These are phyloP conservation scores for Nyctibius bracteatus DNA, from an alignment of 2,113 vertebrate genomes.

Conservation along the genomic window DNA sequence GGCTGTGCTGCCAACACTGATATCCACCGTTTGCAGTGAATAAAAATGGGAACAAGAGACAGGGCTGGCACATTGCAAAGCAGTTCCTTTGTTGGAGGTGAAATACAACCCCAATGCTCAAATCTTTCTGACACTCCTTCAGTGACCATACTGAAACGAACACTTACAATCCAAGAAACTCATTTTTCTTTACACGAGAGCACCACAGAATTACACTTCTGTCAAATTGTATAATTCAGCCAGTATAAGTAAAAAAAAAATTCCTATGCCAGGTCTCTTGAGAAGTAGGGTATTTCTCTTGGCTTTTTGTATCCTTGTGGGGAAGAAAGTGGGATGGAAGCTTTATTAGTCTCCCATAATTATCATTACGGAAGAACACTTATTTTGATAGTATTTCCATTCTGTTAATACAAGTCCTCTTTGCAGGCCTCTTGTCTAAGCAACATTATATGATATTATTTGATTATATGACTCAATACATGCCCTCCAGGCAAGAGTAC, in stretches of 20 bases:
- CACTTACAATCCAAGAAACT: background rate
- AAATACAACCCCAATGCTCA: background rate
- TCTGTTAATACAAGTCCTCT: background rate
- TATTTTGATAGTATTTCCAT: background rate
- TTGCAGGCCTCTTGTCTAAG: background rate
- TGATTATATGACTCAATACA: accelerated
- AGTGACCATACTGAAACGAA: background rate
- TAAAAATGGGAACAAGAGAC: background rate
- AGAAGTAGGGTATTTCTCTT: background rate
- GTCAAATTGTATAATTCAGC: background rate
- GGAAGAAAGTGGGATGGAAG: background rate
- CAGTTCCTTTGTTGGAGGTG: background rate
- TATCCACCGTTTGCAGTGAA: background rate
- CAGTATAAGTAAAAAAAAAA: background rate
- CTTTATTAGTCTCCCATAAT: background rate
- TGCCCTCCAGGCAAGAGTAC: background rate
- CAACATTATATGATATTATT: accelerated
- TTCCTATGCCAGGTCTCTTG: background rate
- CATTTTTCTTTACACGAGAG: background rate
- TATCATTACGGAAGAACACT: background rate
- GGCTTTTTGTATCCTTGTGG: background rate
- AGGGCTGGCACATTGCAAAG: background rate
- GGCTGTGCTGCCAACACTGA: background rate
- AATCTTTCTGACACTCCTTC: background rate
- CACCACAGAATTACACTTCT: background rate